phyloP scores from a whole-genome alignment of 2,797 vertebrate species.

The Pachyuromys duprasi region DNA sequence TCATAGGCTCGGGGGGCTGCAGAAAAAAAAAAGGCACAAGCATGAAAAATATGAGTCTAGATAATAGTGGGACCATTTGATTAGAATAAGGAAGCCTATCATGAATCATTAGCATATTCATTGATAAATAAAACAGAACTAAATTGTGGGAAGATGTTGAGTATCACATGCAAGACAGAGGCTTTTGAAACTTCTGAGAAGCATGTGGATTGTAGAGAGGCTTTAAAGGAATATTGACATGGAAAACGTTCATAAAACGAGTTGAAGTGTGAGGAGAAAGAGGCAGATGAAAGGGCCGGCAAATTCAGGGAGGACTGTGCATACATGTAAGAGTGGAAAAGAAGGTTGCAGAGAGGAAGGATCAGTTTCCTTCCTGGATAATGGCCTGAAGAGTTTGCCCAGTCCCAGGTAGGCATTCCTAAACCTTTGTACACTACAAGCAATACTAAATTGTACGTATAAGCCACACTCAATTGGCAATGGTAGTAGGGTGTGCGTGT shows the following conservation, averaged over 20 bases:
- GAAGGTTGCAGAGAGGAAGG: constrained; percentile 20
- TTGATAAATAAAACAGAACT: neutral
- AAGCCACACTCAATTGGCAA: neutral
- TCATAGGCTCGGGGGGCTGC: neutral
- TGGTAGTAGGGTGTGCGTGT: neutral
- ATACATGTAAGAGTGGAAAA: constrained; percentile 24
- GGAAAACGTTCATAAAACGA: neutral
- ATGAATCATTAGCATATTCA: neutral
- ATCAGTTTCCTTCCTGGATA: neutral
- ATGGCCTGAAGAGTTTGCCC: neutral
- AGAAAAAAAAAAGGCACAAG: neutral
- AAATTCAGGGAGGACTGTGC: neutral
- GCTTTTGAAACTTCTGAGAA: constrained; percentile 13
- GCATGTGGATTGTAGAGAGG: neutral
- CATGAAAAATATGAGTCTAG: neutral
- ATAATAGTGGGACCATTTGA: neutral
- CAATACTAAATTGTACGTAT: neutral
- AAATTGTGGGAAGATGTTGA: neutral
- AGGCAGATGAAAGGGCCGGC: neutral
- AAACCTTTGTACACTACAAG: neutral
- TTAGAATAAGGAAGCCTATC: neutral
- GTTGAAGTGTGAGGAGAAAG: constrained; percentile 13
- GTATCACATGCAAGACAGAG: neutral
- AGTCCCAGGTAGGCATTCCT: neutral
- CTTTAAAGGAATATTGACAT: constrained; percentile 6